phyloP scores from a whole-genome alignment of 2,797 vertebrate genomes.

The Trichosurus vulpecula region DNA sequence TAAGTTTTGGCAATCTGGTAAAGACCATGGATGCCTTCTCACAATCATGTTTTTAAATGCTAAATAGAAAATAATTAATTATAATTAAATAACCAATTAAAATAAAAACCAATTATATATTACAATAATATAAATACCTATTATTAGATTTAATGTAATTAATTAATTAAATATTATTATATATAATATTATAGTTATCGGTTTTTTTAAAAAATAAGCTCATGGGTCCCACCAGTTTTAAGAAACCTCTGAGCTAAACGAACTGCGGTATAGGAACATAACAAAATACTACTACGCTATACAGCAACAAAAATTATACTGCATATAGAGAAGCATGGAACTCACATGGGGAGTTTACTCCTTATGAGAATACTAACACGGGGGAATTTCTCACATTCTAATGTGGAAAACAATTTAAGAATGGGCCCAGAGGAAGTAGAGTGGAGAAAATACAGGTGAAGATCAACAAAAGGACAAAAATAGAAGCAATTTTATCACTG shows the following conservation, averaged over 20 bases:
- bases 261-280: not conserved
- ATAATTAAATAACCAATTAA: not conserved
- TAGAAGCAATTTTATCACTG: not conserved
- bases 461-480: not conserved
- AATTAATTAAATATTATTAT: no score
- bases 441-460: not conserved
- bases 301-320: not conserved
- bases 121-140: no score
- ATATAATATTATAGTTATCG: no score
- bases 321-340: not conserved
- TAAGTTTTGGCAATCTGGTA: not conserved
- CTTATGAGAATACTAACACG: not conserved
- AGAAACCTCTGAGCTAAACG: not conserved
- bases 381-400: not conserved
- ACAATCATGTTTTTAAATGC: not conserved
- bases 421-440: not conserved
- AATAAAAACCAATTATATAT: no score
- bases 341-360: not conserved
- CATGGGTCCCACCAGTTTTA: not conserved
- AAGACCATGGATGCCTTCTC: not conserved
- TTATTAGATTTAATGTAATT: no score
- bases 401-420: not conserved
- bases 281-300: not conserved
- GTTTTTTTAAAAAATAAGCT: not conserved
- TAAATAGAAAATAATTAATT: not conserved